These are phyloP conservation scores for Brassicogethes aeneus DNA, from an alignment of 2,888 invertebrate species.

Conservation along the genomic window DNA sequence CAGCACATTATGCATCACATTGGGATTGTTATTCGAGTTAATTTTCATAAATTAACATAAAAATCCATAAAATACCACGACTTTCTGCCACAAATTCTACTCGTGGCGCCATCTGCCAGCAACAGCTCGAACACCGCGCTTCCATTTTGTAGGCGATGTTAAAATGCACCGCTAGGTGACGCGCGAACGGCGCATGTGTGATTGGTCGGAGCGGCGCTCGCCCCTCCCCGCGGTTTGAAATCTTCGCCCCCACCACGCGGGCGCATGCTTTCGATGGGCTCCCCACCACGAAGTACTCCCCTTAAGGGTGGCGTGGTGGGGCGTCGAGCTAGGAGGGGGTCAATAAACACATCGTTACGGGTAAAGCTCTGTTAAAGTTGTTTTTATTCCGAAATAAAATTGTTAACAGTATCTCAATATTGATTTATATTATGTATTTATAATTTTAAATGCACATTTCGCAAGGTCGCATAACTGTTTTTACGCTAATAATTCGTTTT, in stretches of 20 bases:
- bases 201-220: conserved; percentile 40
- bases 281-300: conserved; percentile 19
- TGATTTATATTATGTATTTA: conserved; percentile 32
- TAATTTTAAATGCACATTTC: conserved; percentile 21
- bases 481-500: conserved; percentile 16
- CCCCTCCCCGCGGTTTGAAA: conserved; percentile 26
- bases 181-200: conserved; percentile 41
- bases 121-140: conserved; percentile 37
- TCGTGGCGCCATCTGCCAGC: conserved; percentile 42
- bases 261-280: conserved; percentile 12
- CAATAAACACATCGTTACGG: conserved; percentile 43
- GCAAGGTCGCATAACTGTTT: conserved; percentile 22
- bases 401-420: conserved; percentile 39
- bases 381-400: conserved; percentile 39
- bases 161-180: conserved; percentile 40
- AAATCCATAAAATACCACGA: conserved; percentile 3
- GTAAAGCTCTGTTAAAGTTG: conserved; percentile 40
- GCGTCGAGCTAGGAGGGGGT: conserved; percentile 26
- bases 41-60: conserved; percentile 1
- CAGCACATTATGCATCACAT: neutral
- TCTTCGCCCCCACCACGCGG: conserved; percentile 14
- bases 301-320: conserved; percentile 21
- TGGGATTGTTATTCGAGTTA: neutral
- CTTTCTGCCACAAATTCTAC: neutral
- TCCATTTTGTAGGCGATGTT: conserved; percentile 52